These are phyloP conservation scores for Mohoua ochrocephala DNA, from an alignment of 2,113 vertebrate genomes.

Conservation along the genomic window DNA sequence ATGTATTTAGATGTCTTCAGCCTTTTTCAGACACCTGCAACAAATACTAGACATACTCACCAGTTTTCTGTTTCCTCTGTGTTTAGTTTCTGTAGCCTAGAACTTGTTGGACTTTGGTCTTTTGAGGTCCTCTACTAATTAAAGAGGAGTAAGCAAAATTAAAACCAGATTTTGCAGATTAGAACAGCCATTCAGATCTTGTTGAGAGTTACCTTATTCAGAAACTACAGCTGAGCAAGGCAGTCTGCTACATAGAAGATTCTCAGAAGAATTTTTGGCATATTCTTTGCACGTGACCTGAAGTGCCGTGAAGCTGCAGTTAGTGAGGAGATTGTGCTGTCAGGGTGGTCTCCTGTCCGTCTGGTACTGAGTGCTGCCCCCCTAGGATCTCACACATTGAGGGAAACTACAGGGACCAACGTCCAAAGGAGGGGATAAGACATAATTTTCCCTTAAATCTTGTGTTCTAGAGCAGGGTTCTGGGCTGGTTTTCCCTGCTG, in stretches of 20 bases:
- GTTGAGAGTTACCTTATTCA: not conserved
- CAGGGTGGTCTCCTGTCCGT: not conserved
- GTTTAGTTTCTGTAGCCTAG: not conserved
- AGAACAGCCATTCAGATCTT: not conserved
- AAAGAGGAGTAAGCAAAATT: not conserved
- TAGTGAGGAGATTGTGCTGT: not conserved
- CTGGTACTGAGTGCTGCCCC: not conserved
- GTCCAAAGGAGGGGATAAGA: not conserved
- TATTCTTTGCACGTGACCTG: accelerated
- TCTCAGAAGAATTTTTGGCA: not conserved
- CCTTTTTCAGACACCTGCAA: not conserved
- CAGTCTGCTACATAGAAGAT: not conserved
- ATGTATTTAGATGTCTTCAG: not conserved
- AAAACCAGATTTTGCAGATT: not conserved
- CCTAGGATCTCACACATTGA: accelerated
- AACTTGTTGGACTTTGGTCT: not conserved
- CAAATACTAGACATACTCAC: not conserved
- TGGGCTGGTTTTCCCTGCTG: not conserved
- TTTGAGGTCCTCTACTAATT: not conserved
- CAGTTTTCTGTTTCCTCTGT: not conserved
- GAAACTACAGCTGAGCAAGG: not conserved
- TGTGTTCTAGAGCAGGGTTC: not conserved
- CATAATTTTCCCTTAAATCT: not conserved
- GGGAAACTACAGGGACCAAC: not conserved
- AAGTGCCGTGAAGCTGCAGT: not conserved